Base-by-base conservation (phyloP, 2,113 vertebrate species). In the Tetrao urogallus region DNA sequence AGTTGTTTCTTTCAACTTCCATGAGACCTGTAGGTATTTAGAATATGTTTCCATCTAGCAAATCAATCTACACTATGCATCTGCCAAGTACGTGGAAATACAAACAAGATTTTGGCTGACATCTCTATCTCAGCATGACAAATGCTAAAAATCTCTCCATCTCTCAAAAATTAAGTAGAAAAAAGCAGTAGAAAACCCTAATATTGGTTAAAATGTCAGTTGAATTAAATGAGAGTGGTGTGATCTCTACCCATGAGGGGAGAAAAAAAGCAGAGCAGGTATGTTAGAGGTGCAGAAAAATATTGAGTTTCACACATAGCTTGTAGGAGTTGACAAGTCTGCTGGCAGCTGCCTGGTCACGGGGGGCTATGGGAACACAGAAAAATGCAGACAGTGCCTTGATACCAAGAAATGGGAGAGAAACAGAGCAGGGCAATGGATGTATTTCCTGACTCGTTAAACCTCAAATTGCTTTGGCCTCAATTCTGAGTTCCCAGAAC, bases 261-360 rank as follows among this genome's bases (percentile, higher is more conserved):
- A 86, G 76, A n/a, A 90, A 94, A 93, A 91, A 91, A 58, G 28
- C 86, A 66, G 75, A 95, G 89, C 90, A 95, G 82, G 82, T 93
- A 88, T 95, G 92, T 95, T 92, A 94, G 86, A 85, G 69, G 82
- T 90, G 94, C 65, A 91, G 81, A 94, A 93, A 96, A 94, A 83
- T 94, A 95, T 89, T 95, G 95, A 96, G 86, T 96, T 97, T 96
- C 94, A 72, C 95, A 96, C 96, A 91, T 91, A 92, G 60, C 72
- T 34, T 79, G 84, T 91, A 94, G 3, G 32, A 94, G 81, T 50
- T 96, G 97, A 96, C 95, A 96, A 88, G 89, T 58, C 22, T 90
- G 85, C 89, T 96, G 96, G 91, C 96, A 96, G 89, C 81, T 96
- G 80, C 85, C 67, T 93, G 84, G 84, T 80, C 95, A 90, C 28